Evolutionary conservation across 2,113 vertebrate genomes (phyloP), one percentile per base, ranked within the genome.

Genomic region (Eulacestoma nigropectus): DNA sequence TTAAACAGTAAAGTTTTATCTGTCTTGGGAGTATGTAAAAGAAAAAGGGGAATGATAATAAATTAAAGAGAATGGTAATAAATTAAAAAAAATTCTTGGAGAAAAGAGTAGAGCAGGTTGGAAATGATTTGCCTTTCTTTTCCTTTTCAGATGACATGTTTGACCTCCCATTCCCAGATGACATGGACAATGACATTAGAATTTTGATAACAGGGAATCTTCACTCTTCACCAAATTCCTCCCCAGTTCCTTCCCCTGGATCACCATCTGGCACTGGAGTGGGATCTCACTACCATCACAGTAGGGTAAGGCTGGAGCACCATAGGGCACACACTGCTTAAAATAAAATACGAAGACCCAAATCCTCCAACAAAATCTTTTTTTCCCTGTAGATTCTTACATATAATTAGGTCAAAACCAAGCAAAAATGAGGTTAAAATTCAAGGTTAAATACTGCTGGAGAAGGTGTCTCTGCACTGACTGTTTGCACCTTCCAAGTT

Each of bases 121-220:
- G 52, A 90, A 91, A 47, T 93, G 0, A 27, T 47, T 86, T 53
- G 60, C 59, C 37, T 81, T 56, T 46, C 52, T 82, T 82, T 70
- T 84, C 39, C 56, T 78, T 93, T 97, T 86, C 97, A 99, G 99
- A 99, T 82, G 99, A 99, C 97, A 99, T 99, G 98, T 99, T 99
- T 92, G 99, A 99, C 96, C 98, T 99, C 90, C 99, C 99, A 8
- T 99, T 99, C 96, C 99, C 99, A 76, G 99, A 99, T 79, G 99
- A 99, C 94, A 99, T 99, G 98, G 99, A 99, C 98, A 99, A 99
- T 75, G 99, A 99, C 93, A 99, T 99, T 60, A 98, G 99, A 91
- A 99, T 99, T 97, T 97, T 99, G 95, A 99, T 99, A 97, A 99
- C 99, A 68, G 98, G 99, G 96, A 99, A 99, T 98, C 99, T 99